These are phyloP conservation scores for Plumapathes pennacea DNA, from an alignment of 92 coral and sea anemone species.

Conservation along the genomic window DNA sequence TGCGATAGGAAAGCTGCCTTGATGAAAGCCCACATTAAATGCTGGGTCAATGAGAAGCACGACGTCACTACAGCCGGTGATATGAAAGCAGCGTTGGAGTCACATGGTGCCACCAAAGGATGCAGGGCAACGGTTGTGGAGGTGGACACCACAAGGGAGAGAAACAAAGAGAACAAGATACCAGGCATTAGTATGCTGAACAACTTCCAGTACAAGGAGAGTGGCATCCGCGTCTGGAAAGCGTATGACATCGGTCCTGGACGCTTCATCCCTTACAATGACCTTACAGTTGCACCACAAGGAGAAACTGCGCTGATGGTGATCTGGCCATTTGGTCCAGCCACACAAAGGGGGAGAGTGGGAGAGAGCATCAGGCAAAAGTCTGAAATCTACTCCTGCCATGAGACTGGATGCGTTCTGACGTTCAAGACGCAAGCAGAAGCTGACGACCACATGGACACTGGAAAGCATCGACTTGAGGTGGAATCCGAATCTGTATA, in stretches of 20 bases:
- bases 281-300: slow-evolving; percentile 12
- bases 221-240: slow-evolving; percentile 35
- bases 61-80: slow-evolving; percentile 36
- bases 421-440: slow-evolving; percentile 22
- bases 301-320: slow-evolving; percentile 13
- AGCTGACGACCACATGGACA: slow-evolving; percentile 41
- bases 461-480: slow-evolving; percentile 30
- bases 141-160: slow-evolving; percentile 29
- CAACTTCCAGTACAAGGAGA: slow-evolving; percentile 30
- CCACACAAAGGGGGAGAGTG: slow-evolving; percentile 16
- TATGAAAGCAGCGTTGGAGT: slow-evolving; percentile 46
- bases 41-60: slow-evolving; percentile 48
- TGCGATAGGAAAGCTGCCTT: slow-evolving; percentile 42
- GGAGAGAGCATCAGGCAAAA: too few relatives aligned
- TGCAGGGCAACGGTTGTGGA: slow-evolving; percentile 33
- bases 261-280: slow-evolving; percentile 31
- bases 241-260: slow-evolving; percentile 41
- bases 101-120: slow-evolving; percentile 51
- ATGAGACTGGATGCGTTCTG: slow-evolving; percentile 23
- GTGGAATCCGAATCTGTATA: slow-evolving; percentile 33
- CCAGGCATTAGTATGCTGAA: slow-evolving; percentile 35
- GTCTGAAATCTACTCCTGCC: slow-evolving; percentile 42
- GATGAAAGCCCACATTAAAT: slow-evolving; percentile 47
- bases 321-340: slow-evolving; percentile 8
- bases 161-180: slow-evolving; percentile 25